Base-by-base conservation (phyloP, 2,888 invertebrate genomes). In the Ceraclea dissimilis region DNA sequence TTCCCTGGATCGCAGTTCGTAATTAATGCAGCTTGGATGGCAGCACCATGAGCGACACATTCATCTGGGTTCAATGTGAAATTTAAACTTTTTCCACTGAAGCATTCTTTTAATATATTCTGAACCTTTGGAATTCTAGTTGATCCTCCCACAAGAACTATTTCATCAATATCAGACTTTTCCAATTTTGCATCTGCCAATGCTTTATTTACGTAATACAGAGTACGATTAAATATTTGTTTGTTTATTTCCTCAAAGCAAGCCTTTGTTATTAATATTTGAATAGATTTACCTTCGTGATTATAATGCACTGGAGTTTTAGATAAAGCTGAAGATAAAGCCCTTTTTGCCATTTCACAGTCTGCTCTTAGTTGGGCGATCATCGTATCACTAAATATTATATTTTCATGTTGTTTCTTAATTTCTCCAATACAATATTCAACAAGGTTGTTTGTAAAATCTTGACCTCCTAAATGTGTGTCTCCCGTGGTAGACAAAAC, bases 401-500 rank as follows among this genome's bases (percentile, higher is more conserved):
- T 96, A 74, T 13, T 95, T 96, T 82, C 90, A 92, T 80, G 82
- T 66, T 97, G 95, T 66, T 86, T 88, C 72, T 92, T 97, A 70
- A 99, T 99, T 77, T 98, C 97, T 43, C 82, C 74, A 0, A 90
- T 93, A 44, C 99, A 76, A 73, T 85, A 90, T 70, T 90, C 91
- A n/a, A 99, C 94, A 17, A 99, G 82, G 49, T 85, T 77, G 68
- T 98, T 97, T 74, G 99, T 99, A 67, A 99, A 99, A 78, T 99
- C 99, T 78, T 99, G 99, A 8, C 99, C 99, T 19, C 99, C 99
- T 34, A 99, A 82, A 73, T 98, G 86, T 0, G 99, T 99, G 74
- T 99, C 99, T 18, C 99, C 99, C 69, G 99, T 99, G 49, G 99
- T 99, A 0, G 98, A 98, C 74, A 99, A 98, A 10, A 99, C 99